These are phyloP conservation scores for Thomomys bottae DNA, from an alignment of 2,113 vertebrate genomes.

Conservation along the genomic window DNA sequence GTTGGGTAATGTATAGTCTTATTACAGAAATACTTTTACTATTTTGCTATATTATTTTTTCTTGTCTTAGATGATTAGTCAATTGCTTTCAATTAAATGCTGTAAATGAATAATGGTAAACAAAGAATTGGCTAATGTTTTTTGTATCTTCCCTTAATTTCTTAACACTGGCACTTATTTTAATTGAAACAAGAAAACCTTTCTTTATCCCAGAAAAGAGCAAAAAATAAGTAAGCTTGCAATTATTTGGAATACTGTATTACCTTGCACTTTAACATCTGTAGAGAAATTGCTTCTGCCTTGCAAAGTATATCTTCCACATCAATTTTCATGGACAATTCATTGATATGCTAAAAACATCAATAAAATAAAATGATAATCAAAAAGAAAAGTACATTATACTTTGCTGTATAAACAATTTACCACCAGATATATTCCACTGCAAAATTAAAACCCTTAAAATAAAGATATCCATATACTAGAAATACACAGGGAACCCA, in stretches of 20 bases:
- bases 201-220: slow-evolving; percentile 48
- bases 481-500: slow-evolving; percentile 47
- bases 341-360: slow-evolving; percentile 95
- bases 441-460: slow-evolving; percentile 52
- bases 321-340: slow-evolving; percentile 97
- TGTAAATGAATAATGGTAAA: slow-evolving; percentile 44
- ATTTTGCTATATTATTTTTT: slow-evolving; percentile 53
- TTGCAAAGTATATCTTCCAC: slow-evolving; percentile 94
- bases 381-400: slow-evolving; percentile 54
- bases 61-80: slow-evolving; percentile 42
- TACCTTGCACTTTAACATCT: slow-evolving; percentile 96
- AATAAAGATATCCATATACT: slow-evolving; percentile 56
- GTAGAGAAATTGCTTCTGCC: slow-evolving; percentile 94
- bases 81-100: slow-evolving; percentile 62
- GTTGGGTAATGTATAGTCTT: slow-evolving; percentile 4
- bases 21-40: slow-evolving; percentile 49
- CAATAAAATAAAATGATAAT: slow-evolving; percentile 73
- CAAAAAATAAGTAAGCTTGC: background rate
- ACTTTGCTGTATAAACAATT: slow-evolving; percentile 53
- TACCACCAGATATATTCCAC: slow-evolving; percentile 57
- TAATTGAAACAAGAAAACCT: slow-evolving; percentile 33
- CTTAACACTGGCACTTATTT: slow-evolving; percentile 57
- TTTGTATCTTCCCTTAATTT: slow-evolving; percentile 30
- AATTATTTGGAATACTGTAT: slow-evolving; percentile 63
- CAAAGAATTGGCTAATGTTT: slow-evolving; percentile 21